Conservation (phyloP, 2,113 vertebrate genomes). For the Ictalurus punctatus region DNA sequence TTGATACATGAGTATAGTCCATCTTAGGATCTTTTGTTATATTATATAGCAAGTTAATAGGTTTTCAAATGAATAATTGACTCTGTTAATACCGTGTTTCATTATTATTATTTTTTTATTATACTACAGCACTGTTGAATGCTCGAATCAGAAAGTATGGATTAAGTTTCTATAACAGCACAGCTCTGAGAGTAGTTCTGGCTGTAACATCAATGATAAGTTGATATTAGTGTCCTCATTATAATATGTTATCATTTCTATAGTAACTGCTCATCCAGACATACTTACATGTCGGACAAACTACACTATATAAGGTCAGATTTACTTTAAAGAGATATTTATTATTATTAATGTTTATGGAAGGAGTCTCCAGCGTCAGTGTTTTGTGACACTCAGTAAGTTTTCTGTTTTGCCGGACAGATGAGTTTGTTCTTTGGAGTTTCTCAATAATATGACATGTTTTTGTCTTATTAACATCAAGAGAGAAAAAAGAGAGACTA, state of each 20-base stretch:
- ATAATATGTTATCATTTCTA: background rate
- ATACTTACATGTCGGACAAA: background rate
- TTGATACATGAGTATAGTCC: conserved; percentile 21
- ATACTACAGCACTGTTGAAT: background rate
- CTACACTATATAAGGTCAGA: background rate
- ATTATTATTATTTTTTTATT: background rate
- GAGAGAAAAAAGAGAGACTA: background rate
- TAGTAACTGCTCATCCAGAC: background rate
- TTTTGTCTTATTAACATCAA: background rate
- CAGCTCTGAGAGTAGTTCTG: background rate
- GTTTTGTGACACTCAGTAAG: background rate
- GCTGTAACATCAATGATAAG: background rate
- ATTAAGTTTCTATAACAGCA: background rate
- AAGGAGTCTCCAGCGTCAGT: background rate
- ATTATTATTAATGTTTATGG: background rate
- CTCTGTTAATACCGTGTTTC: background rate
- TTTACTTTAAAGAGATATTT: background rate
- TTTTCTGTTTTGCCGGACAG: background rate
- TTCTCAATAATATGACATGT: background rate
- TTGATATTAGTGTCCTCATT: background rate
- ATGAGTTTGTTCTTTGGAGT: background rate
- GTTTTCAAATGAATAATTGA: conserved; percentile 17
- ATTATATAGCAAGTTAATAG: conserved; percentile 9
- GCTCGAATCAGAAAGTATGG: background rate
- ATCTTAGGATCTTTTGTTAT: conserved; percentile 11